Percentiles rank a stretch among this genome's conserved stretches.
These are phyloP conservation scores for Ostrea edulis DNA, from an alignment of 1,140 invertebrate genomes.

Conservation along the genomic window DNA sequence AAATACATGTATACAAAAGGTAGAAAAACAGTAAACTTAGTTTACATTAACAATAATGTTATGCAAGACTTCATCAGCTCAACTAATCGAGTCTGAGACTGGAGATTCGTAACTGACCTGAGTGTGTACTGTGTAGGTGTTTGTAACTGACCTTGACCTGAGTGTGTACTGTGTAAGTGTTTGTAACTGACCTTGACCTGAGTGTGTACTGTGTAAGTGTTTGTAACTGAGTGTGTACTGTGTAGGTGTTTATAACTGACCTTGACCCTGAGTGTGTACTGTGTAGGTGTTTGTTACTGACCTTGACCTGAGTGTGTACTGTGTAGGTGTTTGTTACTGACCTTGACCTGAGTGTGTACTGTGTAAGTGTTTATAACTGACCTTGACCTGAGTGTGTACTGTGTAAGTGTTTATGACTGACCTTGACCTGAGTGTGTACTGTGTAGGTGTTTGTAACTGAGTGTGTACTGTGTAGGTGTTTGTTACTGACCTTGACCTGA, in stretches of 20 bases:
- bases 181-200: neutral
- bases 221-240: neutral
- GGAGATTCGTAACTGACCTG: too few species aligned
- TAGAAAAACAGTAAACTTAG: too few species aligned
- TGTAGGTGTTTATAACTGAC: neutral
- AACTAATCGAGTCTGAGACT: too few species aligned
- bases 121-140: too few species aligned
- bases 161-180: neutral
- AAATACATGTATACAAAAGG: too few species aligned
- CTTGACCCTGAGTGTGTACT: too few species aligned
- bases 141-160: neutral
- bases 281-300: neutral
- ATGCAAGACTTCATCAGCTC: too few species aligned
- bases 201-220: neutral
- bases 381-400: neutral
- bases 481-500: neutral
- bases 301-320: neutral
- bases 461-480: neutral
- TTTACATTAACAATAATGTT: too few species aligned
- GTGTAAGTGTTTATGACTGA: neutral
- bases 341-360: too few species aligned
- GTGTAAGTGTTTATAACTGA: too few species aligned
- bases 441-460: neutral
- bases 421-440: neutral
- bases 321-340: neutral